Evolutionary conservation across 2,888 invertebrate species (phyloP).

Genomic region (Globia sparganii): DNA sequence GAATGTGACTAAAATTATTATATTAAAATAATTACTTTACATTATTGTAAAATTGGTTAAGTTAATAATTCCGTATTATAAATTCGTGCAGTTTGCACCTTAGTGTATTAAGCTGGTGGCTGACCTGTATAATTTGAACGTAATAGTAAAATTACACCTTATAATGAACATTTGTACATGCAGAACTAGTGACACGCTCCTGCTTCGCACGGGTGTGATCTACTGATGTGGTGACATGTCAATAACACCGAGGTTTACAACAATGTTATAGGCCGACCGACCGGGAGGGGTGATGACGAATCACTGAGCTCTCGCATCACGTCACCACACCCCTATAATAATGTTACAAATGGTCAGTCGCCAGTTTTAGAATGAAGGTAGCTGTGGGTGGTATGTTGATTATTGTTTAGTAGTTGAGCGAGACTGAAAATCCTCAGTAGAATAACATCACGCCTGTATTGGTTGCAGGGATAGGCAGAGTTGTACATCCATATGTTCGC

Average conservation of each 20-base stretch:
- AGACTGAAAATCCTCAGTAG: neutral
- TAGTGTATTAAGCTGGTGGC: constrained; percentile 1
- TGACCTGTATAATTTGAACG: neutral
- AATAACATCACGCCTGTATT: neutral
- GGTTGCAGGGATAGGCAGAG: neutral
- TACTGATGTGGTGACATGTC: neutral
- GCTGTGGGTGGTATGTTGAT: constrained; percentile 27
- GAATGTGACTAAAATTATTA: constrained; percentile 3
- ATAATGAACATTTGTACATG: neutral
- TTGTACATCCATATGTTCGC: neutral
- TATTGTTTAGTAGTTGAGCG: constrained; percentile 32
- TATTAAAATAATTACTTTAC: constrained; percentile 26
- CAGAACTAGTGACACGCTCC: neutral
- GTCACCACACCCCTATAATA: too few relatives aligned
- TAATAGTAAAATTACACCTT: neutral
- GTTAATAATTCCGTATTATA: constrained; percentile 34
- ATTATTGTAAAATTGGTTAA: constrained; percentile 12
- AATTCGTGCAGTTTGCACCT: constrained; percentile 13
- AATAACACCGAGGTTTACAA: neutral
- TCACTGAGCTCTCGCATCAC: too few relatives aligned
- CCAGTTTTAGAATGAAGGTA: neutral
- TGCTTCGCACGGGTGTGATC: neutral
- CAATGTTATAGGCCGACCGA: too few relatives aligned
- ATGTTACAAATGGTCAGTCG: too few relatives aligned
- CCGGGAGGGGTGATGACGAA: too few relatives aligned